These are phyloP conservation scores for Sardinella longiceps DNA, from an alignment of 2,797 vertebrate genomes.

Conservation along the genomic window DNA sequence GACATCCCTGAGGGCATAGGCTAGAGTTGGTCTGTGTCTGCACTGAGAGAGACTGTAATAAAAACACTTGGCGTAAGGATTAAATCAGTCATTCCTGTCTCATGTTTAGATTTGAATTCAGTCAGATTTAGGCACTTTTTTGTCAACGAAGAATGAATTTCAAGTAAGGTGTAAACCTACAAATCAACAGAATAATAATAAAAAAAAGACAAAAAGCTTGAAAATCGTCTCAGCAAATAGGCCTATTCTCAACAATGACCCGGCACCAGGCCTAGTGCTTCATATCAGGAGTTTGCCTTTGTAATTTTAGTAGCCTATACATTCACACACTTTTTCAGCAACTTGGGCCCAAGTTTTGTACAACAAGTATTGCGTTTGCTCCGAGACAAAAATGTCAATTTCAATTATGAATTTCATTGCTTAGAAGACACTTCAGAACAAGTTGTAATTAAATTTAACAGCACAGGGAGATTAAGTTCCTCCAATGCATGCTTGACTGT, in stretches of 20 bases:
- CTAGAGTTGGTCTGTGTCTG: background rate
- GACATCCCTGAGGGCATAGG: background rate
- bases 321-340: too few relatives aligned
- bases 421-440: background rate
- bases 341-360: background rate
- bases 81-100: background rate
- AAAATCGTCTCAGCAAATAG: background rate
- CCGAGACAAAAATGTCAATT: background rate
- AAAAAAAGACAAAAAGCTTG: background rate
- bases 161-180: too few relatives aligned
- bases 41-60: background rate
- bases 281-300: background rate
- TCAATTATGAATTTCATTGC: background rate
- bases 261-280: background rate
- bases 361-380: background rate
- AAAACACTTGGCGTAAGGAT: background rate
- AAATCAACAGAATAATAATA: too few relatives aligned
- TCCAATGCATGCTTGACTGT: background rate
- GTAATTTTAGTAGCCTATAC: background rate
- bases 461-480: background rate
- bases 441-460: background rate
- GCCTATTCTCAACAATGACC: too few relatives aligned
- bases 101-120: background rate
- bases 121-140: background rate
- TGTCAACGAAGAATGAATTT: too few relatives aligned